Base-by-base conservation (phyloP, 2,888 invertebrate species). In the Plutella xylostella region DNA sequence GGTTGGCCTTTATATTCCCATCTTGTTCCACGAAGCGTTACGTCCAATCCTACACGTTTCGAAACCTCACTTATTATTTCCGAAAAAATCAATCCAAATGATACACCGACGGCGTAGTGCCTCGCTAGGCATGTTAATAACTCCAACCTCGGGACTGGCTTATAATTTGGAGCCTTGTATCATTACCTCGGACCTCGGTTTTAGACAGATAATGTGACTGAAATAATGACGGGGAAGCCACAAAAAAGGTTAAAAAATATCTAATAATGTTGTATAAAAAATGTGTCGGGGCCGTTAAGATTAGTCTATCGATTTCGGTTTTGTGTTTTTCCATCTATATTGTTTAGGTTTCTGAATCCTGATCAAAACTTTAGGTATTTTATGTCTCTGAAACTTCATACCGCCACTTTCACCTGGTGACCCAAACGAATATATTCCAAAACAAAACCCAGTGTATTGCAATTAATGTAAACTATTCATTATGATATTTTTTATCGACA, bases 161-260 rank as follows among this genome's bases (percentile, higher is more conserved):
- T 77, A 63, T 82, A 82, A 82, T 82, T 82, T 80, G 59, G 47
- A 41, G 67, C 58, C 72, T 69, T 68, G 66, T 78, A 76, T 78
- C 76, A 82, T 82, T 80, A 80, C 65, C 62, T 52, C 53, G 60
- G 60, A 65, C 60, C 54, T 58, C 66, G 68, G 64, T 60, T 66
- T 66, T 61, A 62, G 65, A 57, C 57, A 60, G 62, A 68, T 79
- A 78, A 78, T 78, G 41, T 42, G 76, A 72, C 65, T 54, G 53
- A 56, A 62, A 63, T 76, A 76, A 78, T 76, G 70, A 74, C 63
- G 33, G 33, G 15, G 40, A 19, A 28, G 22, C 21, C n/a, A 15
- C 20, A 42, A 41, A 30, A 41, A 42, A 42, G 57, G 58, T 56
- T 56, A 53, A 57, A 71, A 70, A 74, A 68, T 12, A 31, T 31